phyloP scores from a whole-genome alignment of 2,797 vertebrate genomes.

The Malacoraja senta region DNA sequence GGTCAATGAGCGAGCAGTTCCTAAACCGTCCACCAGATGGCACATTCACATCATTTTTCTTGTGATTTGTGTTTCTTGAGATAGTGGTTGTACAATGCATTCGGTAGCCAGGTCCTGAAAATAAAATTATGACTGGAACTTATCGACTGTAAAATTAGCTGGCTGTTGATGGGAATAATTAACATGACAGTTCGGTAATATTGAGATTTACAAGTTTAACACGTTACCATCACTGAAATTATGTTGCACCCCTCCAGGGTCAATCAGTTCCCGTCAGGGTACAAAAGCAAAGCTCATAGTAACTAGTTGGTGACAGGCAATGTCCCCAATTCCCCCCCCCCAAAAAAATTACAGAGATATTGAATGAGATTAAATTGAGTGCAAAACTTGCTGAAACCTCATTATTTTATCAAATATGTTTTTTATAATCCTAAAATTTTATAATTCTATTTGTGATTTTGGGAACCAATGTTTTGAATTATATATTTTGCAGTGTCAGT shows the following conservation, averaged over 20 bases:
- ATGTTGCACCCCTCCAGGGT: too few species aligned
- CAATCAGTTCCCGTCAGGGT: too few species aligned
- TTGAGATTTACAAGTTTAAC: background rate
- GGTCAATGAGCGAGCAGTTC: background rate
- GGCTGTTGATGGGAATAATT: background rate
- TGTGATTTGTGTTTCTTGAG: too few species aligned
- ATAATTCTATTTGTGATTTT: background rate
- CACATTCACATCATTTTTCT: background rate
- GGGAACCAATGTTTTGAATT: background rate
- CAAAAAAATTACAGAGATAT: background rate
- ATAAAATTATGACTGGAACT: conserved; percentile 6
- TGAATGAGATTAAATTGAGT: background rate
- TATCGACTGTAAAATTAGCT: background rate
- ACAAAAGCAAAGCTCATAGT: background rate
- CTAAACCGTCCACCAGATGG: conserved; percentile 14
- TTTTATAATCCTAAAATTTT: background rate
- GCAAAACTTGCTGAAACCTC: background rate
- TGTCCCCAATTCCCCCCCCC: background rate
- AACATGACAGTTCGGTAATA: background rate
- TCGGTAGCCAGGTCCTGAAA: background rate
- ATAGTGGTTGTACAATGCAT: background rate
- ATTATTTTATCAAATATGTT: background rate
- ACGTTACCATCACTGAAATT: background rate
- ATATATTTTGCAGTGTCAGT: background rate
- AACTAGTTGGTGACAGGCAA: background rate